These are phyloP conservation scores for Caenorhabditis virilis DNA, from an alignment of 2,888 invertebrate species.

Conservation along the genomic window DNA sequence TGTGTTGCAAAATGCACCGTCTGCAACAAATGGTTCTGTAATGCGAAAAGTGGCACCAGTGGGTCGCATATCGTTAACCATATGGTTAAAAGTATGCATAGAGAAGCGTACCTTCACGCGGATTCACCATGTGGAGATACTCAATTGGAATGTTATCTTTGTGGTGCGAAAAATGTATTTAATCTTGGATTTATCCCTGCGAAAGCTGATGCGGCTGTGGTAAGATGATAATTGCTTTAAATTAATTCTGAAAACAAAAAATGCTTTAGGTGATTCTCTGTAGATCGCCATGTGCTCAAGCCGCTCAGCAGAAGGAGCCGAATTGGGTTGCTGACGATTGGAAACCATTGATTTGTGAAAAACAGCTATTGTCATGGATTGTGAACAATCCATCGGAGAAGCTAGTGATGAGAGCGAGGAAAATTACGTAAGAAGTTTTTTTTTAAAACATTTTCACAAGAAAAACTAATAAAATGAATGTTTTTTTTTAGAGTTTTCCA, in stretches of 20 bases:
- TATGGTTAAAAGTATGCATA: constrained; percentile 96
- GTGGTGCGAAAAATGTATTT: constrained; percentile 96
- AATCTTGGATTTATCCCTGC: constrained; percentile 98
- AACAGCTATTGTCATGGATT: constrained; percentile 89
- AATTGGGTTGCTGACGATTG: constrained; percentile 79
- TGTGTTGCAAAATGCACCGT: constrained; percentile 97
- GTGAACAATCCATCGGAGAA: constrained; percentile 96
- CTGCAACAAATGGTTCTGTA: constrained; percentile 99
- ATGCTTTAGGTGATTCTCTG: constrained; percentile 79
- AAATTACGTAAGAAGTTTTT: constrained; percentile 83
- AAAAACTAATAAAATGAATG: neutral
- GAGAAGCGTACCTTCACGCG: constrained; percentile 80
- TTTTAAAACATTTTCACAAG: no score
- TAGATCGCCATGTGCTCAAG: constrained; percentile 95
- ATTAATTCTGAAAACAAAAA: constrained; percentile 75
- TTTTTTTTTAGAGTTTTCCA: no score
- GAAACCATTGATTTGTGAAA: constrained; percentile 73
- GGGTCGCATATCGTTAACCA: constrained; percentile 96
- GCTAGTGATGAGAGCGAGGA: constrained; percentile 91
- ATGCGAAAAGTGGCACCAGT: constrained; percentile 77
- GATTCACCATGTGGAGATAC: constrained; percentile 98
- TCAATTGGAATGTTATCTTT: constrained; percentile 95
- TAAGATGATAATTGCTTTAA: constrained; percentile 43
- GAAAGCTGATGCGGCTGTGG: constrained; percentile 73
- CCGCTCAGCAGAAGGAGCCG: constrained; percentile 95